Evolutionary conservation across 1,140 invertebrate genomes (phyloP).

Genomic region (Drosophila lacertosa): DNA sequence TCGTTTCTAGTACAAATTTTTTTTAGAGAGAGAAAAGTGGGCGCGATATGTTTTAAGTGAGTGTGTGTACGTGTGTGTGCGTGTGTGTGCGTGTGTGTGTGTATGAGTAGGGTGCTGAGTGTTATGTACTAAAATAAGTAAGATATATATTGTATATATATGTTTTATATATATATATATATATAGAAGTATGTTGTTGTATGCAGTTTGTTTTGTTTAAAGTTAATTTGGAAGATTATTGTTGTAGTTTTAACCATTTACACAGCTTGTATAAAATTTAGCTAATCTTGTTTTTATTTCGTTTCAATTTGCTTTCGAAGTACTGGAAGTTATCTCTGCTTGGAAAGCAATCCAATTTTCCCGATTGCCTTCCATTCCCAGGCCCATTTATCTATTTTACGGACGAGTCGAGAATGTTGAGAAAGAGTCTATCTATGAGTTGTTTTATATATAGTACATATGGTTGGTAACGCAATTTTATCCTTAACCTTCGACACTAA

Average conservation of each 20-base stretch:
- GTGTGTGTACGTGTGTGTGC: conserved; percentile 8
- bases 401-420: conserved; percentile 14
- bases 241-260: conserved; percentile 64
- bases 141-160: conserved; percentile 33
- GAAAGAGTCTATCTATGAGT: neutral
- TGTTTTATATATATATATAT: conserved; percentile 44
- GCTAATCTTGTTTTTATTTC: conserved; percentile 51
- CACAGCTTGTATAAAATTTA: conserved; percentile 73
- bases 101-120: conserved; percentile 36
- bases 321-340: conserved; percentile 63
- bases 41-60: conserved; percentile 65
- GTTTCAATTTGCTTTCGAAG: conserved; percentile 43
- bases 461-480: neutral
- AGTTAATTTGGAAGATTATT: conserved; percentile 80
- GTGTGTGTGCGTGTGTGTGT: conserved; percentile 4
- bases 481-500: neutral
- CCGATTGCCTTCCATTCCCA: conserved; percentile 10
- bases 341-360: conserved; percentile 11
- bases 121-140: conserved; percentile 65
- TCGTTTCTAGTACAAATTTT: conserved; percentile 30
- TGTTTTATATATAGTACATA: neutral
- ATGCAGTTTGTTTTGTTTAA: conserved; percentile 45
- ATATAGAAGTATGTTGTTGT: conserved; percentile 51
- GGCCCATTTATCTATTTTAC: conserved; percentile 13
- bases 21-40: conserved; percentile 51